A percentile compares a stretch with the other conserved stretches of the same genome.
phyloP scores from a whole-genome alignment of 2,113 vertebrate species.

The Oncorhynchus mykiss region DNA sequence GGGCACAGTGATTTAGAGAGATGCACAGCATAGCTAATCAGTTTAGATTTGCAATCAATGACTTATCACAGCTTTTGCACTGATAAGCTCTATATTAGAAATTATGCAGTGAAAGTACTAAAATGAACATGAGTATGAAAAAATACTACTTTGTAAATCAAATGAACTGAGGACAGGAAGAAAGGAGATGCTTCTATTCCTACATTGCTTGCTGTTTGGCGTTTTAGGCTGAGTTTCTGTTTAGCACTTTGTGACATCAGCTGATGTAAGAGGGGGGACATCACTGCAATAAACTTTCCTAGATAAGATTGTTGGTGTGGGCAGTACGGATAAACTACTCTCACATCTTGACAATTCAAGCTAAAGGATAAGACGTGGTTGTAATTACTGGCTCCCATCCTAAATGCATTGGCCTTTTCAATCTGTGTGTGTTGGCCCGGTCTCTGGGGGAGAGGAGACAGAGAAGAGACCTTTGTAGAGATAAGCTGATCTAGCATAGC shows the following conservation, averaged over 20 bases:
- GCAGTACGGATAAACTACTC: not conserved
- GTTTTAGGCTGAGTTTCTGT: too few species aligned
- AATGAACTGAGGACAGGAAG: not conserved
- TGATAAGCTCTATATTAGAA: too few species aligned
- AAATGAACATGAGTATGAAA: too few species aligned
- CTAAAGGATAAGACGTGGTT: not conserved
- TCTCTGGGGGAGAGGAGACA: conserved; percentile 1
- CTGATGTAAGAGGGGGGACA: not conserved
- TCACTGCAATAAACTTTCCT: conserved; percentile 9
- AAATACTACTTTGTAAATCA: too few species aligned
- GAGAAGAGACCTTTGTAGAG: conserved; percentile 1
- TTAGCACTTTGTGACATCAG: too few species aligned
- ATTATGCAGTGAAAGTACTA: too few species aligned
- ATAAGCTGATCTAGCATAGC: conserved; percentile 1
- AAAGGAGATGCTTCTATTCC: not conserved
- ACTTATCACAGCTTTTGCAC: too few species aligned
- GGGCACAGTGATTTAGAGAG: not conserved
- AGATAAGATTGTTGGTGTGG: not conserved
- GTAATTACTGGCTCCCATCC: not conserved
- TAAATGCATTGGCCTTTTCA: conserved; percentile 1
- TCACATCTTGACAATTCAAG: not conserved
- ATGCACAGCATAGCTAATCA: conserved; percentile 4
- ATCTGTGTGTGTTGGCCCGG: not conserved
- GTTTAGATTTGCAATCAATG: too few species aligned
- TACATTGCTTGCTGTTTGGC: too few species aligned